Percentiles rank a stretch among this genome's conserved stretches.
phyloP scores from a whole-genome alignment of 1,140 invertebrate species.

The Platyscapa corneri region DNA sequence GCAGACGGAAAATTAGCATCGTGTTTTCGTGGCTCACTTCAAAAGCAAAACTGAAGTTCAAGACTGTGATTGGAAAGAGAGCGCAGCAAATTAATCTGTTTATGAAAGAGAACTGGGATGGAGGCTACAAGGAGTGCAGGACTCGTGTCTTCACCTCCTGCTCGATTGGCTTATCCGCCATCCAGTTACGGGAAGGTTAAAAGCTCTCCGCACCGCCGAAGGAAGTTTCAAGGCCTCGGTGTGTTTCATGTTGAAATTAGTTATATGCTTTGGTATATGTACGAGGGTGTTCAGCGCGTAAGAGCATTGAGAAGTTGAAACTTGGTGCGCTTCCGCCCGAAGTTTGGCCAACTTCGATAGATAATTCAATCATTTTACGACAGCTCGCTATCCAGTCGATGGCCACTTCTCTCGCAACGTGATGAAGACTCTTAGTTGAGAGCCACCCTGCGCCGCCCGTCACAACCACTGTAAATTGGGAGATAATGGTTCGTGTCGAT shows the following conservation, averaged over 20 bases:
- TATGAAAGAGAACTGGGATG: conserved; percentile 24
- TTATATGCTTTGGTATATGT: conserved; percentile 12
- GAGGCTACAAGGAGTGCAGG: background rate
- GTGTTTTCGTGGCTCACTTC: background rate
- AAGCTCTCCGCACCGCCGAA: background rate
- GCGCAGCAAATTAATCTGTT: conserved; percentile 31
- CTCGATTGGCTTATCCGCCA: conserved; percentile 32
- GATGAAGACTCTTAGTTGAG: conserved; percentile 32
- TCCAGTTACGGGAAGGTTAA: conserved; percentile 19
- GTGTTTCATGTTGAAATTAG: conserved; percentile 40
- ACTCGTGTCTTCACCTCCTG: background rate
- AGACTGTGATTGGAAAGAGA: conserved; percentile 18
- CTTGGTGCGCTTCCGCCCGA: background rate
- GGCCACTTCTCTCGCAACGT: background rate
- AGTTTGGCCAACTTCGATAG: conserved; percentile 30
- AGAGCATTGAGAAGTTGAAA: conserved; percentile 18
- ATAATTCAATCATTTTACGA: conserved; percentile 52
- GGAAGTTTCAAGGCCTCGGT: conserved; percentile 8
- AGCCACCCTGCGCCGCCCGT: background rate
- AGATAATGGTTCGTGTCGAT: conserved; percentile 38
- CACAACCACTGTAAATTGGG: conserved; percentile 24
- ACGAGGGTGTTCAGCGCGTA: background rate
- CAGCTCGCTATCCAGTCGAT: conserved; percentile 26
- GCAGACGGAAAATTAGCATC: background rate
- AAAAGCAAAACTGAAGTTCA: conserved; percentile 14